Percentiles rank a stretch among this genome's conserved stretches.
Conservation (phyloP, 2,113 vertebrate species). For the Pteropus alecto region DNA sequence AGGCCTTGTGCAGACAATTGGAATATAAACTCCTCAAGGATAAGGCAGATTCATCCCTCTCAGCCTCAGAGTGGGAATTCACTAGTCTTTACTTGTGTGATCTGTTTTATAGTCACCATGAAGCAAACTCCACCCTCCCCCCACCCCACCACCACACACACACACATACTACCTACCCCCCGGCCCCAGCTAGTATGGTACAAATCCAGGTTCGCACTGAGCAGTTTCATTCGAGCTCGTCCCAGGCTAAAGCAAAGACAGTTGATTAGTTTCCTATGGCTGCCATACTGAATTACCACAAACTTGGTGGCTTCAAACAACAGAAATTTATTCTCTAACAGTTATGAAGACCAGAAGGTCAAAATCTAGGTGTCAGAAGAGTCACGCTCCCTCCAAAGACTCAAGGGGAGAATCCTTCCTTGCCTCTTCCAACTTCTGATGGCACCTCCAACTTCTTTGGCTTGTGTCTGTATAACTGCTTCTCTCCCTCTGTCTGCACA, state of each 20-base stretch:
- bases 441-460: not conserved
- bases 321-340: not conserved
- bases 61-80: not conserved
- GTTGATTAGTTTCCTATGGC: not conserved
- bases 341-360: not conserved
- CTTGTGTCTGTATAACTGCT: not conserved
- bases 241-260: not conserved
- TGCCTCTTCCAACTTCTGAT: too few relatives aligned
- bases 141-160: too few relatives aligned
- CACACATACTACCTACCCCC: too few relatives aligned
- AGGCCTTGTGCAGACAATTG: not conserved
- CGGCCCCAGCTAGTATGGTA: not conserved
- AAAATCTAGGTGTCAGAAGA: not conserved
- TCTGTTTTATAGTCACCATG: not conserved
- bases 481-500: not conserved
- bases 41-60: not conserved
- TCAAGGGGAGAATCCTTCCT: too few relatives aligned
- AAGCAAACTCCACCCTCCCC: not conserved
- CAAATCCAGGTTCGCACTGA: not conserved
- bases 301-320: not conserved
- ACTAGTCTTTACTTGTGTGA: not conserved
- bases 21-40: not conserved
- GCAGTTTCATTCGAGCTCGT: not conserved
- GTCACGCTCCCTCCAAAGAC: not conserved
- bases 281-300: not conserved